Evolutionary conservation across 2,797 vertebrate genomes (phyloP).

Genomic region (Scarus forsteni): DNA sequence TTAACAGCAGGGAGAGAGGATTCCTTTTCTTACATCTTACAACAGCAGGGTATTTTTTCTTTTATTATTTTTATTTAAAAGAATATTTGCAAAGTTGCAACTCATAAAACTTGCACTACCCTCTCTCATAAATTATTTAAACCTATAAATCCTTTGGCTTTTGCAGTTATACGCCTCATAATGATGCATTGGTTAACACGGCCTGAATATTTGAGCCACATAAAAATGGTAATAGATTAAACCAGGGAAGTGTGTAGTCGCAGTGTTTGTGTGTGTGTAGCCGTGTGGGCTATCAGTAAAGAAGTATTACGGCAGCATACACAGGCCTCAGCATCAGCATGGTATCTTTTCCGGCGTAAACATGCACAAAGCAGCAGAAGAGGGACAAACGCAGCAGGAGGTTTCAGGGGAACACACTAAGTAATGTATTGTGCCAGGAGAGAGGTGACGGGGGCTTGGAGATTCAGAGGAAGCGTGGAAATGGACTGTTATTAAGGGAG

Average conservation of each 20-base stretch:
- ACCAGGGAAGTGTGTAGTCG: conserved; percentile 57
- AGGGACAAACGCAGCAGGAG: conserved; percentile 55
- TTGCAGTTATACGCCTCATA: conserved; percentile 75
- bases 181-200: conserved; percentile 79
- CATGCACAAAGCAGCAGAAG: conserved; percentile 60
- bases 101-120: conserved; percentile 75
- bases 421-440: conserved; percentile 63
- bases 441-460: conserved; percentile 63
- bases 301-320: conserved; percentile 69
- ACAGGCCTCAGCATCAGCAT: conserved; percentile 60
- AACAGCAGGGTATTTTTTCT: conserved; percentile 49
- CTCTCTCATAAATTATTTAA: conserved; percentile 77
- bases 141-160: conserved; percentile 75
- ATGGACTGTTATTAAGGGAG: conserved; percentile 60
- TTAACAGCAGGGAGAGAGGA: conserved; percentile 25
- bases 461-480: conserved; percentile 57
- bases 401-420: conserved; percentile 52
- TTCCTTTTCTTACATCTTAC: conserved; percentile 36
- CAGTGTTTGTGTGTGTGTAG: conserved; percentile 24
- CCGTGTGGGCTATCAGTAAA: conserved; percentile 62
- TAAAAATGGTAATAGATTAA: conserved; percentile 81
- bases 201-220: conserved; percentile 77
- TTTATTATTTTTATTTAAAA: conserved; percentile 74
- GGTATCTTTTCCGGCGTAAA: conserved; percentile 44
- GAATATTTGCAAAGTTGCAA: conserved; percentile 78